A percentile compares a stretch with the other conserved stretches of the same genome.
phyloP scores from a whole-genome alignment of 2,888 invertebrate genomes.

The Stomorhina lunata region DNA sequence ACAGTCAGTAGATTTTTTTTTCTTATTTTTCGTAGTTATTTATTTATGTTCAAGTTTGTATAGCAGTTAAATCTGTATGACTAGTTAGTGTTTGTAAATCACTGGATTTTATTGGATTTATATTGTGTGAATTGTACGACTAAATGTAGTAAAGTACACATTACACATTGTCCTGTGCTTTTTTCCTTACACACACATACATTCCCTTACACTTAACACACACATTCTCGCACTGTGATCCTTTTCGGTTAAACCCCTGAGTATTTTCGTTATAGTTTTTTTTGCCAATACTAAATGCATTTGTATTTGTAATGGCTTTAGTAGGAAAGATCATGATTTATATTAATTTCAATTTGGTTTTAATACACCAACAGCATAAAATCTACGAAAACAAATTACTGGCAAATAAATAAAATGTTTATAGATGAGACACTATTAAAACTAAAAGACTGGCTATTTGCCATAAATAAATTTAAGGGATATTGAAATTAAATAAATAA shows the following conservation, averaged over 20 bases:
- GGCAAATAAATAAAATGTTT: constrained; percentile 19
- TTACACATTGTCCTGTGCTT: constrained; percentile 8
- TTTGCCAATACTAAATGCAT: background rate
- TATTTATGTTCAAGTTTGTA: background rate
- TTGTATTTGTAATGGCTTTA: constrained; percentile 30
- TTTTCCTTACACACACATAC: background rate
- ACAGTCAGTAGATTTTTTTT: constrained; percentile 39
- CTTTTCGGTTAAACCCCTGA: no score
- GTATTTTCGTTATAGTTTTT: no score
- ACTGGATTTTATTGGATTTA: constrained; percentile 66
- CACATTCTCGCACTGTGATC: no score
- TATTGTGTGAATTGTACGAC: constrained; percentile 61
- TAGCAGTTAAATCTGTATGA: constrained; percentile 50
- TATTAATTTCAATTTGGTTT: constrained; percentile 59
- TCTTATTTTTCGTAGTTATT: constrained; percentile 16
- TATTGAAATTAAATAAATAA: background rate
- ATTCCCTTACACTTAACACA: background rate
- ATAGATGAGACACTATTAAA: constrained; percentile 5
- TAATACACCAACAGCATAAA: constrained; percentile 52
- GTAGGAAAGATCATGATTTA: constrained; percentile 55
- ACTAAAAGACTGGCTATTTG: constrained; percentile 9
- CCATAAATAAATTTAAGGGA: background rate
- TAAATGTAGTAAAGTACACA: constrained; percentile 24
- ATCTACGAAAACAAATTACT: background rate
- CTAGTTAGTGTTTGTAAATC: constrained; percentile 61